A percentile compares a stretch with the other conserved stretches of the same genome.
These are phyloP conservation scores for Phalacrocorax brasilianus DNA, from an alignment of 2,113 vertebrate species.

Conservation along the genomic window DNA sequence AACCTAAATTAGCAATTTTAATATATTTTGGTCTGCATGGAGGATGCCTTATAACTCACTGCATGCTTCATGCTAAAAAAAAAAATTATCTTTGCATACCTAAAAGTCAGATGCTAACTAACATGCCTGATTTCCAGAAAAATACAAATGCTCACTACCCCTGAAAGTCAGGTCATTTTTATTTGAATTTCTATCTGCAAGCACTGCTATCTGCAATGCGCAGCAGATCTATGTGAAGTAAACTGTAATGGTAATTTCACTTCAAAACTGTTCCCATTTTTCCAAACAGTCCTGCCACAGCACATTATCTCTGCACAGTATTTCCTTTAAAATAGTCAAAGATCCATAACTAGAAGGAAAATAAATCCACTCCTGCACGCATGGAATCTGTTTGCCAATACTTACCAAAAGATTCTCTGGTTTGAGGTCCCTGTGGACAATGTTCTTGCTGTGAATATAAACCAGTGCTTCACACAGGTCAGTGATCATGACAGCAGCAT, in stretches of 20 bases:
- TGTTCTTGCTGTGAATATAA: conserved; percentile 90
- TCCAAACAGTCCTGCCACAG: background rate
- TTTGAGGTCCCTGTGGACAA: conserved; percentile 95
- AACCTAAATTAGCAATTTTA: background rate
- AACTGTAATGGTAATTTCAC: background rate
- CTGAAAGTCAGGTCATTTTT: background rate
- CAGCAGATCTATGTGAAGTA: background rate
- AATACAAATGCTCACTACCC: background rate
- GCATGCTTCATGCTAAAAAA: background rate
- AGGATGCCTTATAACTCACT: background rate
- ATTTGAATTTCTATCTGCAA: background rate
- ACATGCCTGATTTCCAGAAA: background rate
- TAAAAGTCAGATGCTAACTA: background rate
- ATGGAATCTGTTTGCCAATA: background rate
- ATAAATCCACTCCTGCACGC: background rate
- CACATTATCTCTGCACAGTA: background rate
- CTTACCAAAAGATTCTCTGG: conserved; percentile 96
- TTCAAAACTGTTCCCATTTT: background rate
- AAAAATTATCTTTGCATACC: background rate
- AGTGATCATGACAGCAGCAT: conserved; percentile 87
- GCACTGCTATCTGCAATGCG: background rate
- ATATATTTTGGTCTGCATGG: background rate
- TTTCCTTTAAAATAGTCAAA: background rate
- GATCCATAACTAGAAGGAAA: background rate
- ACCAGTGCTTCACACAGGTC: conserved; percentile 89